Evolutionary conservation across 2,113 vertebrate genomes (phyloP).

Genomic region (Hylia prasina): DNA sequence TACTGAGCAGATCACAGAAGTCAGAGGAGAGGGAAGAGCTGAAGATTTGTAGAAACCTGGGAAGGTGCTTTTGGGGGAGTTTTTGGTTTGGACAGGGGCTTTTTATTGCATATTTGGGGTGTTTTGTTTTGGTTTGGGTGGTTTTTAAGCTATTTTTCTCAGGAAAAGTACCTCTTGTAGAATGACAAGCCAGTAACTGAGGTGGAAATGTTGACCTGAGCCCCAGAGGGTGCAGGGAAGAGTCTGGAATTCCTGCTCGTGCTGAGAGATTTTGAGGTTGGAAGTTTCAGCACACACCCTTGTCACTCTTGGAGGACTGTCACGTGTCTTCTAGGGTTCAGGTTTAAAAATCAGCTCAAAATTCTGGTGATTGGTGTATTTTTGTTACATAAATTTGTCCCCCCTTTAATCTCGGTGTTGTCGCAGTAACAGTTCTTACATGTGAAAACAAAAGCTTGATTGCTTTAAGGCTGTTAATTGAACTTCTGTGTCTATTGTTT

Average conservation of each 20-base stretch:
- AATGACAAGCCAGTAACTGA: neutral
- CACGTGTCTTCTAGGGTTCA: accelerated
- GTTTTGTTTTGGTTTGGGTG: neutral
- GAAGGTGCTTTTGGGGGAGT: neutral
- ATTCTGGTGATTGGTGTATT: neutral
- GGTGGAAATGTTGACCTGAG: neutral
- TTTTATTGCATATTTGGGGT: accelerated
- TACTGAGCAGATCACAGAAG: neutral
- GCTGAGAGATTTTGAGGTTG: neutral
- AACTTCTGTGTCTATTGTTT: neutral
- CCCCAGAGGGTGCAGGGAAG: neutral
- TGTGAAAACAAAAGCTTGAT: neutral
- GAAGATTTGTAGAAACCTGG: neutral
- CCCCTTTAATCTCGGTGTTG: neutral
- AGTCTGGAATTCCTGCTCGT: neutral
- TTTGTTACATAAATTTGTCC: neutral
- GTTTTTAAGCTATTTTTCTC: neutral
- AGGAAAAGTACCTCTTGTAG: neutral
- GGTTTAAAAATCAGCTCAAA: neutral
- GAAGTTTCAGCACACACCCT: neutral
- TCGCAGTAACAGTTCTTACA: neutral
- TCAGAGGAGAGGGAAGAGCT: neutral
- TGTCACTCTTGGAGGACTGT: neutral
- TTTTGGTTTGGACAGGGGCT: accelerated
- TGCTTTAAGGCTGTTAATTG: neutral